A percentile compares a stretch with the other conserved stretches of the same genome.
phyloP scores from a whole-genome alignment of 2,113 vertebrate genomes.

The Pteropus alecto region DNA sequence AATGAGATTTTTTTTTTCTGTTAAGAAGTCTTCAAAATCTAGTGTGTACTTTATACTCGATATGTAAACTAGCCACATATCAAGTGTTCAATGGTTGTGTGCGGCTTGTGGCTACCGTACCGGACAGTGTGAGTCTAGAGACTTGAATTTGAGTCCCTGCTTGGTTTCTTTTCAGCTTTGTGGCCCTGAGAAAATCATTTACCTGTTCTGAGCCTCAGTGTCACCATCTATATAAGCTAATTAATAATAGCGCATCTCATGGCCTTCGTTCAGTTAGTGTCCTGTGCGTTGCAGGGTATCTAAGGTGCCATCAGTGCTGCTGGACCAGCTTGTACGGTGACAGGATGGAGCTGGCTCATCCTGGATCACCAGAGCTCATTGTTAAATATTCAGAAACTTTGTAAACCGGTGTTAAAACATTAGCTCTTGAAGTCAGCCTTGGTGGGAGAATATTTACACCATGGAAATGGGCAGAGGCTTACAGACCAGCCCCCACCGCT shows the following conservation, averaged over 20 bases:
- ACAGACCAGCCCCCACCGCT: no score
- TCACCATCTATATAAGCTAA: not conserved
- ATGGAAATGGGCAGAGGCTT: not conserved
- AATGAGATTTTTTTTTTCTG: not conserved
- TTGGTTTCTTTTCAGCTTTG: not conserved
- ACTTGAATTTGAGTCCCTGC: not conserved
- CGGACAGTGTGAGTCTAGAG: not conserved
- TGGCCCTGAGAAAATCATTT: not conserved
- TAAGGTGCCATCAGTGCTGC: not conserved
- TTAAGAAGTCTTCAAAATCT: not conserved
- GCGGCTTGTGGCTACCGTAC: not conserved
- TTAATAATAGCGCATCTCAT: not conserved
- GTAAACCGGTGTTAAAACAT: not conserved
- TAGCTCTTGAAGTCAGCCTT: not conserved
- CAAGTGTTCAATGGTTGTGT: rapidly evolving
- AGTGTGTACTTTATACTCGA: not conserved
- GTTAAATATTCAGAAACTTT: not conserved
- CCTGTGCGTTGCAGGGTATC: not conserved
- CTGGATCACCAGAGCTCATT: not conserved
- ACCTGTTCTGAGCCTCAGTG: not conserved
- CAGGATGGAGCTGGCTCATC: not conserved
- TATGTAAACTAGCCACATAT: no score
- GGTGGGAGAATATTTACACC: not conserved
- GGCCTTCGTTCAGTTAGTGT: not conserved
- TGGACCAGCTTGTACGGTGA: not conserved